Evolutionary conservation across 2,888 invertebrate species (phyloP).

Genomic region (Desoria tigrina): DNA sequence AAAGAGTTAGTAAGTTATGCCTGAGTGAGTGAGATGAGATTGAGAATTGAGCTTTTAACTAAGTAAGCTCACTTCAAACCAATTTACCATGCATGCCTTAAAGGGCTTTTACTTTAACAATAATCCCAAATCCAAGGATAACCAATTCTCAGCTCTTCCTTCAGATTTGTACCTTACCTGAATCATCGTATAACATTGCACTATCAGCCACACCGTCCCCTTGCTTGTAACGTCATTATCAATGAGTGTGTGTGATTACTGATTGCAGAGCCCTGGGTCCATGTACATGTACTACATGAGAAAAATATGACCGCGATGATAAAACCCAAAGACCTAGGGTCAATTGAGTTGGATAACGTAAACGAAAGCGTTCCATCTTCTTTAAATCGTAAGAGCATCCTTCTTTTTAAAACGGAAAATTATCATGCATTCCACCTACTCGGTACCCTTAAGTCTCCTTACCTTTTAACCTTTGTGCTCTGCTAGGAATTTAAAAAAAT

Average conservation of each 20-base stretch:
- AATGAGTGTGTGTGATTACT: too few species aligned
- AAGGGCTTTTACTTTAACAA: slow-evolving; percentile 35
- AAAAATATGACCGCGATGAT: slow-evolving; percentile 15
- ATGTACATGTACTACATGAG: slow-evolving; percentile 16
- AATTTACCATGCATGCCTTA: slow-evolving; percentile 47
- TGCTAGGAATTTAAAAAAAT: slow-evolving; percentile 6
- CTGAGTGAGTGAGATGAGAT: slow-evolving; percentile 26
- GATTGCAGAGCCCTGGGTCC: background rate
- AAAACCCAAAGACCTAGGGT: slow-evolving; percentile 1
- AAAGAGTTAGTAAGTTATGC: slow-evolving; percentile 22
- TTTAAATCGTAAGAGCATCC: slow-evolving; percentile 5
- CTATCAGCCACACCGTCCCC: too few species aligned
- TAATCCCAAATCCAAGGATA: slow-evolving; percentile 19
- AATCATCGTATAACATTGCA: background rate
- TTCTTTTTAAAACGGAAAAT: slow-evolving; percentile 5
- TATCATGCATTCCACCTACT: slow-evolving; percentile 15
- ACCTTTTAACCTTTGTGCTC: slow-evolving; percentile 3
- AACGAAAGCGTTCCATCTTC: background rate
- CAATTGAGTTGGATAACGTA: background rate
- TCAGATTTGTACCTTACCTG: background rate
- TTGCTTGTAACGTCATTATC: too few species aligned
- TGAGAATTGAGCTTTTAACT: slow-evolving; percentile 24
- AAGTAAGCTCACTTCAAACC: slow-evolving; percentile 23
- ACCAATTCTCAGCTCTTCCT: slow-evolving; percentile 1
- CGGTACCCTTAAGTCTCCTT: slow-evolving; percentile 5